Base-by-base conservation (phyloP, 2,113 vertebrate genomes). In the Carollia perspicillata region DNA sequence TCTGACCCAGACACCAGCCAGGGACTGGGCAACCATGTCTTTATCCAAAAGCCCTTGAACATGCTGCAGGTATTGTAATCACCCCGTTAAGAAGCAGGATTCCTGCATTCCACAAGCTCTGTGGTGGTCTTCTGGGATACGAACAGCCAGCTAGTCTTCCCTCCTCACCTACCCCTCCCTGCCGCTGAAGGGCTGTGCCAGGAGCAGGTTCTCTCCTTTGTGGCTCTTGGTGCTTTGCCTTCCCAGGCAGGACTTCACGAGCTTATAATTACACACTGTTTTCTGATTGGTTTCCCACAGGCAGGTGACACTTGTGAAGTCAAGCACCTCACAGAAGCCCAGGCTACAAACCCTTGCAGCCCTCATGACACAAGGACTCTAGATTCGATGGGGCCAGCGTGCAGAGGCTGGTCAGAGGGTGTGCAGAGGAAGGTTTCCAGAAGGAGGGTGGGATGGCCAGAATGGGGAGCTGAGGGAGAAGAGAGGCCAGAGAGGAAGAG, bases 201-300 rank as follows among this genome's bases (percentile, higher is more conserved):
- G 33, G 88, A 65, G n/a, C 44, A 37, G 2, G 33, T n/a, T 33
- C 35, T 51, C 68, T 86, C 79, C 79, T 92, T 74, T 90, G 90
- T 86, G 94, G 72, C 14, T 44, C 51, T 69, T 60, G 84, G 30
- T 83, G 68, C 86, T 86, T 89, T 23, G 79, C 26, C 42, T 95
- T 97, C 87, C 80, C 79, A 96, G 77, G 83, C 63, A 85, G 89
- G 84, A 58, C 69, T 44, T 87, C 81, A 35, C 37, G 44, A 84
- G 90, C 84, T 94, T 80, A 51, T 85, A 79, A 96, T 89, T 89
- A 93, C 37, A 79, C 88, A 94, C 89, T 65, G 69, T 26, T 42
- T 69, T 88, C n/a, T 28, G 68, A 94, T 47, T 89, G 95, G 86
- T 30, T 69, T 69, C 63, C 58, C 63, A 53, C 40, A 84, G 20